A percentile compares a stretch with the other conserved stretches of the same genome.
phyloP scores from a whole-genome alignment of 2,888 invertebrate genomes.

The Patella caerulea region DNA sequence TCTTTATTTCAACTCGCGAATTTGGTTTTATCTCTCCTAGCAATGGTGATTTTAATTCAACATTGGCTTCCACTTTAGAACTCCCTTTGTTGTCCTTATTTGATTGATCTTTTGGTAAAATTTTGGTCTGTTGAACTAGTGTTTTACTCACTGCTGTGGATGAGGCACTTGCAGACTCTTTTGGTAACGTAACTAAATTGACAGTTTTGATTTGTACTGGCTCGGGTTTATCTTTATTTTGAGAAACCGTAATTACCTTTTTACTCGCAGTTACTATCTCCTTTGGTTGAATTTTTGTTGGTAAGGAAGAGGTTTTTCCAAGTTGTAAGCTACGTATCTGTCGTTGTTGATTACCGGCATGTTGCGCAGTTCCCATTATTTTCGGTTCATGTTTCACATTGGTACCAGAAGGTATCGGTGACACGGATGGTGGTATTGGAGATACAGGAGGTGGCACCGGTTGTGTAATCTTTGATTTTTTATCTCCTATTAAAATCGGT shows the following conservation, averaged over 20 bases:
- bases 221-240: background rate
- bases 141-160: too few relatives aligned
- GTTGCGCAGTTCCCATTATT: background rate
- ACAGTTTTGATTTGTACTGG: background rate
- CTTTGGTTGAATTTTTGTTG: slow-evolving; percentile 3
- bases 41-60: too few relatives aligned
- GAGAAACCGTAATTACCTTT: background rate
- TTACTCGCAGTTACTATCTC: background rate
- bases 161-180: background rate
- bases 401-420: too few relatives aligned
- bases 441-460: background rate
- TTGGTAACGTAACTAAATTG: background rate
- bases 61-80: too few relatives aligned
- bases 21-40: too few relatives aligned
- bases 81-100: too few relatives aligned
- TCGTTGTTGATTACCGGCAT: background rate
- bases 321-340: background rate
- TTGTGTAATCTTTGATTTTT: background rate
- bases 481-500: background rate
- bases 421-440: background rate
- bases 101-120: too few relatives aligned
- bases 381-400: background rate
- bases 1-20: background rate
- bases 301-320: background rate
- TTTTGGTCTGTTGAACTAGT: too few relatives aligned